phyloP scores from a whole-genome alignment of 1,140 invertebrate species.

The Bombus terrestris region DNA sequence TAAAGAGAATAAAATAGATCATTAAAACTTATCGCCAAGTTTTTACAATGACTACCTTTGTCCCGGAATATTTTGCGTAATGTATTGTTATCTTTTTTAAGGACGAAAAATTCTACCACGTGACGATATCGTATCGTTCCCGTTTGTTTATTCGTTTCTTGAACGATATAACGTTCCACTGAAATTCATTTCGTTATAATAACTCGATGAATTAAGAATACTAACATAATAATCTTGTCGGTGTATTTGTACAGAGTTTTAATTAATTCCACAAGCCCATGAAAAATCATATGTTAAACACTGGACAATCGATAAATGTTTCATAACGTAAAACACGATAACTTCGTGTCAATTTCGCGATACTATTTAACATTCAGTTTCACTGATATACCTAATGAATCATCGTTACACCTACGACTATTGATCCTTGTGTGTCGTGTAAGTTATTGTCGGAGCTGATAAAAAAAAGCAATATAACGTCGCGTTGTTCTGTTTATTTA shows the following conservation, averaged over 20 bases:
- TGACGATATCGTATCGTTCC: neutral
- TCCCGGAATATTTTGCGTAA: neutral
- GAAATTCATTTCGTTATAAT: neutral
- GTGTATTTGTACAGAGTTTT: neutral
- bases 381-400: neutral
- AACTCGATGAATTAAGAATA: neutral
- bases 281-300: neutral
- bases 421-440: neutral
- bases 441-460: neutral
- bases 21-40: neutral
- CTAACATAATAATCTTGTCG: neutral
- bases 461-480: neutral
- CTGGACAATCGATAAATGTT: neutral
- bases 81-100: neutral
- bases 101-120: neutral
- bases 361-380: neutral
- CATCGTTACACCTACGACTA: neutral
- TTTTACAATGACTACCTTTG: neutral
- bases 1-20: constrained; percentile 46
- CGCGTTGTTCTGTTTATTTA: neutral
- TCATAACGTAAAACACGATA: neutral
- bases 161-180: too few species aligned
- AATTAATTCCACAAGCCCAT: neutral
- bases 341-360: neutral
- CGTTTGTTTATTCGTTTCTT: neutral